Conservation (phyloP, 2,888 invertebrate genomes). For the Pediacus dermestoides region DNA sequence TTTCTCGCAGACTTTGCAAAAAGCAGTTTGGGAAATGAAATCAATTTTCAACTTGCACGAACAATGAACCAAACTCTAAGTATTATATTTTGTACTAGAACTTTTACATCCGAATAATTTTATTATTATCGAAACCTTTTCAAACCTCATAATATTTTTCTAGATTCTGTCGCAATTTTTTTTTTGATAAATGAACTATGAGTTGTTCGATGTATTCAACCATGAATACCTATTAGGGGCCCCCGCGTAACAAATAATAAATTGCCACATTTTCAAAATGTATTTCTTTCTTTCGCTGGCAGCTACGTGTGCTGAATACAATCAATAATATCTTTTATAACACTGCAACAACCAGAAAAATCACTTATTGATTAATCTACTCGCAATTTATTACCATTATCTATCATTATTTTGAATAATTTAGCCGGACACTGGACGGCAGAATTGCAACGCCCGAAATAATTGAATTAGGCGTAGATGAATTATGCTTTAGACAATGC, state of each 20-base stretch:
- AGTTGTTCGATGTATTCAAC: slow-evolving; percentile 24
- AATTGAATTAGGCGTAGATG: no score
- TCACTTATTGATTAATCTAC: slow-evolving; percentile 25
- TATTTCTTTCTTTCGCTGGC: slow-evolving; percentile 27
- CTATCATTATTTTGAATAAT: slow-evolving; percentile 1
- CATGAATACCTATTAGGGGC: slow-evolving; percentile 31
- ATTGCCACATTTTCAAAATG: slow-evolving; percentile 32
- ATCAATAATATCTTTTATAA: slow-evolving; percentile 13
- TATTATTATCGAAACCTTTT: no score
- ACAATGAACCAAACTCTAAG: no score
- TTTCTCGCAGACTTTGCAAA: no score
- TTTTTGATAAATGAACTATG: slow-evolving; percentile 27
- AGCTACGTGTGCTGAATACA: slow-evolving; percentile 30
- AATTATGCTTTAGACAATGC: no score
- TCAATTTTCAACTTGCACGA: no score
- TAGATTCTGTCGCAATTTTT: no score
- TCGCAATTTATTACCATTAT: not conserved
- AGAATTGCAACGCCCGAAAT: no score
- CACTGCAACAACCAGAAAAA: slow-evolving; percentile 16
- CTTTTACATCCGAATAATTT: no score
- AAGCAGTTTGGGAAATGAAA: no score
- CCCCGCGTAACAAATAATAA: slow-evolving; percentile 29
- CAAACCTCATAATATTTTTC: no score
- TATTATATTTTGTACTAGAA: no score
- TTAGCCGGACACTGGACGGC: not conserved